phyloP scores from a whole-genome alignment of 2,797 vertebrate genomes.

The Crypturellus tataupa region DNA sequence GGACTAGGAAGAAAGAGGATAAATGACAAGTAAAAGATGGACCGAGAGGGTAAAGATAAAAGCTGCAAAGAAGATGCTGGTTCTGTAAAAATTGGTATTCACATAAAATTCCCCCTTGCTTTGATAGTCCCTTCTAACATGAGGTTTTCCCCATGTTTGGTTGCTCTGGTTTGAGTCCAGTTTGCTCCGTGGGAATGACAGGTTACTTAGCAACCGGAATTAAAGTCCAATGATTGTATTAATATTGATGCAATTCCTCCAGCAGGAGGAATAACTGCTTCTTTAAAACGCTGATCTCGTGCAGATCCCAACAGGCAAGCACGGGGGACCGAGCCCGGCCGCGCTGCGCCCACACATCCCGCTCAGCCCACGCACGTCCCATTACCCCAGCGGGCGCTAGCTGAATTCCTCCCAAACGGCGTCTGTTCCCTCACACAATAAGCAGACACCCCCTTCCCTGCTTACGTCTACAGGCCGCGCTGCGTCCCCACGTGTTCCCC shows the following conservation, averaged over 20 bases:
- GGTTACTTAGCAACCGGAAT: slow-evolving; percentile 49
- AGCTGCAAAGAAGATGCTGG: not conserved
- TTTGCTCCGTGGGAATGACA: not conserved
- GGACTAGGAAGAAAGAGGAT: not conserved
- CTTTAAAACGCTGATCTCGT: slow-evolving; percentile 59
- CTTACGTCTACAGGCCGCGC: not conserved
- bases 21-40: not conserved
- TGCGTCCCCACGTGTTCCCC: not conserved
- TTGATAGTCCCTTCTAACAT: not conserved
- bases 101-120: rapidly evolving
- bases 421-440: not conserved
- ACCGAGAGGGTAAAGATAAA: not conserved
- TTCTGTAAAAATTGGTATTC: not conserved
- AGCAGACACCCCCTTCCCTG: not conserved
- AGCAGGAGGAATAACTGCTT: slow-evolving; percentile 46
- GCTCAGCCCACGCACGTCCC: not conserved
- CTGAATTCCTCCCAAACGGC: not conserved
- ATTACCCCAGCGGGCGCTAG: not conserved
- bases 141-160: not conserved
- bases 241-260: slow-evolving; percentile 48
- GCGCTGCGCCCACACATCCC: no score
- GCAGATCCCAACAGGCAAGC: not conserved
- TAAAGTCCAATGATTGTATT: slow-evolving; percentile 59
- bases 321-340: no score
- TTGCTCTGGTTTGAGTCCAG: not conserved